Evolutionary conservation across 1,140 invertebrate genomes (phyloP).

Genomic region (Drosophila equinoxialis): DNA sequence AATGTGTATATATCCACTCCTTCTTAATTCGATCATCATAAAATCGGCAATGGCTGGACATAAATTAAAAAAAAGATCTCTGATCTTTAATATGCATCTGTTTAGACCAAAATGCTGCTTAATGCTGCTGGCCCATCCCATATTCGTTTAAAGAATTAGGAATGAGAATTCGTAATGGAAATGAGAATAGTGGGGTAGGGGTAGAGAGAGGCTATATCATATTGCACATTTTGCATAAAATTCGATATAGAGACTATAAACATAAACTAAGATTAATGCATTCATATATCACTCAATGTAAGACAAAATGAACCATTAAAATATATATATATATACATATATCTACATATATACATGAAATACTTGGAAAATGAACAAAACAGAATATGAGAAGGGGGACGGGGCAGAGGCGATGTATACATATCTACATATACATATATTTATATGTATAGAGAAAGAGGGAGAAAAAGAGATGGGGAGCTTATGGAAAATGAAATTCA

Average conservation of each 20-base stretch:
- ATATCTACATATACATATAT: too few species aligned
- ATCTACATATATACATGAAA: not conserved
- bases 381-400: slow-evolving; percentile 19
- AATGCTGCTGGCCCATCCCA: not conserved
- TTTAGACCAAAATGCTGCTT: slow-evolving; percentile 14
- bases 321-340: too few species aligned
- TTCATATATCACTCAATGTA: slow-evolving; percentile 76
- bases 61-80: slow-evolving; percentile 54
- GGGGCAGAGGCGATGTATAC: not conserved
- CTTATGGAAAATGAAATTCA: slow-evolving; percentile 41
- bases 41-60: slow-evolving; percentile 52
- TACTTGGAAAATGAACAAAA: slow-evolving; percentile 34
- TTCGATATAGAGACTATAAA: slow-evolving; percentile 56
- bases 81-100: slow-evolving; percentile 41
- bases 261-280: slow-evolving; percentile 81
- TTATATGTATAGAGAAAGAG: not conserved
- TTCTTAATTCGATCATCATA: slow-evolving; percentile 37
- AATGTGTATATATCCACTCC: not conserved
- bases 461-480: slow-evolving; percentile 12
- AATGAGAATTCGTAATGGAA: too few species aligned
- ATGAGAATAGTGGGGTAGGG: too few species aligned
- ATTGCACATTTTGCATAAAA: slow-evolving; percentile 71
- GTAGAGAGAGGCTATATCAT: slow-evolving; percentile 20
- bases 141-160: not conserved
- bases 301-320: slow-evolving; percentile 54